Evolutionary conservation across 2,888 invertebrate species (phyloP), one percentile per base, ranked within the genome.

Genomic region (Lochmaea capreae): DNA sequence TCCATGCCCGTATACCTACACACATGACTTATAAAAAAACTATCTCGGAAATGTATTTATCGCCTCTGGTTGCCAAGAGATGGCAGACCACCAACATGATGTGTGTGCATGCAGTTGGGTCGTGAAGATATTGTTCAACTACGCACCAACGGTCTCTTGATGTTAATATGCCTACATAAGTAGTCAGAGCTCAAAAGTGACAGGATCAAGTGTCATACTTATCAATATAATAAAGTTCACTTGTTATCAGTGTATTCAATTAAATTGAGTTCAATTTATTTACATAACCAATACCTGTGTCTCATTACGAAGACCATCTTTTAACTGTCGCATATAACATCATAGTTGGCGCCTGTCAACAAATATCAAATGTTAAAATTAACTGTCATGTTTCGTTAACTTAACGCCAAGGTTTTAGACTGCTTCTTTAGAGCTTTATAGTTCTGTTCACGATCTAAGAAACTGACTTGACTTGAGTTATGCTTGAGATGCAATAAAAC

Each of bases 51-150:
- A 42, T 14, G 26, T 33, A 10, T n/a, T 62, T 62, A 62, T 16
- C 62, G 62, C 42, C 62, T 59, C 39, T 59, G 59, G 33, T 59
- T 39, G 26, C 59, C 26, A 33, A 62, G 39, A 39, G 33, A 42
- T 43, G n/a, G n/a, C 6, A 62, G 62, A 62, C 62, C 62, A 62
- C 62, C 62, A 62, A 62, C 62, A 62, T 62, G 42, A 42, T 62
- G 62, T 62, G 62, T 43, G 43, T 62, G 62, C 42, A 42, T 62
- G 62, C 42, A 42, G n/a, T 43, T 10, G 16, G 12, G 39, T 42
- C 42, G n/a, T 62, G 43, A 59, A 62, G 62, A 42, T 62, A 62
- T 59, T 59, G 14, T 33, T 59, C 33, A 22, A 59, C 62, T 62
- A 42, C 43, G 42, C 16, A 14, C n/a, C 42, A 42, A 62, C 42